Percentiles rank a stretch among this genome's conserved stretches.
Conservation (phyloP, 2,888 invertebrate genomes). For the Blastobasis adustella region DNA sequence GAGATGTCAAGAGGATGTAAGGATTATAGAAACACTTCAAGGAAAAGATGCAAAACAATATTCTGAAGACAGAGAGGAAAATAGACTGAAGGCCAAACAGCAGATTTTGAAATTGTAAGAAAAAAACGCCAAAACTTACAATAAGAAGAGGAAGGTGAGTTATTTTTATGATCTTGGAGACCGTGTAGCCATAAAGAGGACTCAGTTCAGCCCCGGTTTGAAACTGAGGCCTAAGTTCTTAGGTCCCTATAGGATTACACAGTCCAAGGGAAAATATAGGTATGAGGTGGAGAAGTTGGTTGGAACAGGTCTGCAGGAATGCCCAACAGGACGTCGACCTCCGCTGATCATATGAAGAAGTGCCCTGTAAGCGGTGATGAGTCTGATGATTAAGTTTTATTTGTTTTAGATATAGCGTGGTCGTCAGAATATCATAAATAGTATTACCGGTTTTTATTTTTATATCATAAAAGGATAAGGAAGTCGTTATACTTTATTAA, state of each 20-base stretch:
- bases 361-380: slow-evolving; percentile 1
- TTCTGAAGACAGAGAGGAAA: not conserved
- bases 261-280: not conserved
- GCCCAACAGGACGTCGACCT: not conserved
- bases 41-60: not conserved
- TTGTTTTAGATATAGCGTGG: not conserved
- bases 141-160: not conserved
- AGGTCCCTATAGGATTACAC: not conserved
- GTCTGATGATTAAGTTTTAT: slow-evolving; percentile 8
- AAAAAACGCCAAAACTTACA: not conserved
- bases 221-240: not conserved
- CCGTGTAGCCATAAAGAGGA: not conserved
- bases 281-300: not conserved
- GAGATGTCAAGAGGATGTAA: not conserved
- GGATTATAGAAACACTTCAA: not conserved
- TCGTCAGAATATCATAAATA: not conserved
- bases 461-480: not conserved
- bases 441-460: not conserved
- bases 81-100: not conserved
- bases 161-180: not conserved
- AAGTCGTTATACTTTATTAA: not conserved
- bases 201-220: not conserved
- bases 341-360: slow-evolving; percentile 1
- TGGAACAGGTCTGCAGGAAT: not conserved
- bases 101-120: not conserved